Conservation (phyloP, 2,888 invertebrate genomes). For the Drosophila silvestris region DNA sequence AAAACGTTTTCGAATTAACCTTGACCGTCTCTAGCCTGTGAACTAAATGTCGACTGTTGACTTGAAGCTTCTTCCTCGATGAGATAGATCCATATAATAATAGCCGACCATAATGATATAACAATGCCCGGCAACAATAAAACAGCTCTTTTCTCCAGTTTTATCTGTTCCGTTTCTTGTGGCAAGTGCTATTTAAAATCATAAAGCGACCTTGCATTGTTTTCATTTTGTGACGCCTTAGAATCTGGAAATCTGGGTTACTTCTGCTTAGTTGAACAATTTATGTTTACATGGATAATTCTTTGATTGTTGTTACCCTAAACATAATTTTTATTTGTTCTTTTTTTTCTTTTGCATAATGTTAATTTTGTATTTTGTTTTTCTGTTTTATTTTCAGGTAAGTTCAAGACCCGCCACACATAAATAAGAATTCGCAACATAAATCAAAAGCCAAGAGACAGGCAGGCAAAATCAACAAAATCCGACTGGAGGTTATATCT, state of each 20-base stretch:
- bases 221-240: constrained; percentile 21
- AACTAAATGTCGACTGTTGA: constrained; percentile 11
- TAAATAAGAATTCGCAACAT: background rate
- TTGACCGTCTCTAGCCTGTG: constrained; percentile 49
- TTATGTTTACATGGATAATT: constrained; percentile 27
- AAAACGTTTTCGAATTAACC: constrained; percentile 26
- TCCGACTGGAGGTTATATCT: background rate
- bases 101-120: constrained; percentile 24
- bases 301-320: background rate
- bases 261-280: constrained; percentile 8
- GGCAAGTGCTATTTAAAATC: constrained; percentile 16
- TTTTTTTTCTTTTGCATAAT: constrained; percentile 24
- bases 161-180: constrained; percentile 36
- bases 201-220: constrained; percentile 51
- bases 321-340: constrained; percentile 28
- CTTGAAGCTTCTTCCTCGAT: background rate
- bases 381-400: constrained; percentile 60
- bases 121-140: constrained; percentile 39
- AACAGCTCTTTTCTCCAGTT: constrained; percentile 43
- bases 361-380: constrained; percentile 3
- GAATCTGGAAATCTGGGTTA: constrained; percentile 25
- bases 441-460: background rate
- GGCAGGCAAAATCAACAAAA: background rate
- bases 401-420: background rate
- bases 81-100: constrained; percentile 20